Evolutionary conservation across 2,113 vertebrate genomes (phyloP).

Genomic region (Sturnira hondurensis): DNA sequence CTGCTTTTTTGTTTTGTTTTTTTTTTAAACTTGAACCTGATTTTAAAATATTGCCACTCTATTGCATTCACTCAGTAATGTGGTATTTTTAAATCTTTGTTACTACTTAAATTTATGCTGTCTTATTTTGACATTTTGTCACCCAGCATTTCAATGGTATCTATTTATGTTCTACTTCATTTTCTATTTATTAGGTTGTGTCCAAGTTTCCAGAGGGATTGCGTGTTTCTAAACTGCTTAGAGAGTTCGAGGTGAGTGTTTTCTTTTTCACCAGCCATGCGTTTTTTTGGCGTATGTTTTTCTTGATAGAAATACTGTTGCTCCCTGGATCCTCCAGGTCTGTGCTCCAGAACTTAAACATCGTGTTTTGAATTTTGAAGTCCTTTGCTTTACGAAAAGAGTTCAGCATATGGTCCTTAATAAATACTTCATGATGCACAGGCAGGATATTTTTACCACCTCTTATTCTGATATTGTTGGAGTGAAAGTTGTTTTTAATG

Average conservation of each 20-base stretch:
- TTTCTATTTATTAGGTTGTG: conserved; percentile 71
- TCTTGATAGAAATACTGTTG: neutral
- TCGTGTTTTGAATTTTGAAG: conserved; percentile 20
- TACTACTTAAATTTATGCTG: neutral
- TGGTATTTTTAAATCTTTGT: neutral
- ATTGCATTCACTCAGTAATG: neutral
- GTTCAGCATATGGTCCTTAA: neutral
- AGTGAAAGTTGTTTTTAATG: conserved; percentile 2
- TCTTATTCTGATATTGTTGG: neutral
- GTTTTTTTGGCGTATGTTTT: neutral
- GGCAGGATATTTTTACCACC: neutral
- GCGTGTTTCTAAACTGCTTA: conserved; percentile 83
- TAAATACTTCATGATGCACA: neutral
- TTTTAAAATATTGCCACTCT: neutral
- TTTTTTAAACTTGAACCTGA: conserved; percentile 26
- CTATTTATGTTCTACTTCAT: conserved; percentile 1
- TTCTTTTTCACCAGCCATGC: neutral
- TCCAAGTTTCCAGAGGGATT: conserved; percentile 80
- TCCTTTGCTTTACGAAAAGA: conserved; percentile 1
- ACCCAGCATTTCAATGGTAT: neutral
- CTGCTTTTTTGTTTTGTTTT: neutral
- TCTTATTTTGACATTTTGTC: conserved; percentile 22
- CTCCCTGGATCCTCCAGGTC: neutral
- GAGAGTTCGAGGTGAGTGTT: conserved; percentile 87
- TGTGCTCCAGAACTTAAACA: neutral